Percentiles rank a stretch among this genome's conserved stretches.
Conservation (phyloP, 2,888 invertebrate species). For the Patella pellucida region DNA sequence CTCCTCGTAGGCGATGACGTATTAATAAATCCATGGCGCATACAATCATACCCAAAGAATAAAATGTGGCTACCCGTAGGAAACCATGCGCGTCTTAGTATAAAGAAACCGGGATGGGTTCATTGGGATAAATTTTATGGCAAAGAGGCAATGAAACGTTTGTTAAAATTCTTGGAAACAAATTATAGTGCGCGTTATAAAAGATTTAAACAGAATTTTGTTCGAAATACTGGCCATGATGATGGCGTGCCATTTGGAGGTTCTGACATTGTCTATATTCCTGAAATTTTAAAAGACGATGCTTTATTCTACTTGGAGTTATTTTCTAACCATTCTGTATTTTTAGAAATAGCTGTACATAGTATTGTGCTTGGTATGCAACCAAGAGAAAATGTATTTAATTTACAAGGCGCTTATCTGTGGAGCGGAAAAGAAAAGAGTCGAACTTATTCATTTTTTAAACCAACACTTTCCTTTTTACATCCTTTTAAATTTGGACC, state of each 20-base stretch:
- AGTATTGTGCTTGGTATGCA: neutral
- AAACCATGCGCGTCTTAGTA: neutral
- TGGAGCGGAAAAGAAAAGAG: neutral
- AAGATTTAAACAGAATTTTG: neutral
- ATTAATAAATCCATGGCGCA: neutral
- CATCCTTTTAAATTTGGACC: neutral
- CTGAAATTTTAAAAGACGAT: neutral
- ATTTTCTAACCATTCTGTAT: neutral
- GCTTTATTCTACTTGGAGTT: neutral
- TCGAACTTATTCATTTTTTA: neutral
- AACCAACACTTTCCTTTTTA: neutral
- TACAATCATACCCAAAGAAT: neutral
- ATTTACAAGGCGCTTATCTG: neutral
- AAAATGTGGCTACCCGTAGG: neutral
- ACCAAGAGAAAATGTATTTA: neutral
- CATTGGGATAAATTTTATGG: slow-evolving; percentile 1
- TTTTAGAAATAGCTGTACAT: neutral
- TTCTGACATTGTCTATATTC: neutral
- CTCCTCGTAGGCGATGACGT: neutral
- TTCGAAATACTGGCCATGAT: neutral
- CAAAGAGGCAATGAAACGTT: neutral
- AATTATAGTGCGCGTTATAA: neutral
- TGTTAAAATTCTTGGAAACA: neutral
- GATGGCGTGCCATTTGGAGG: neutral
- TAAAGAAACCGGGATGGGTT: neutral